Evolutionary conservation across 2,888 invertebrate species (phyloP), one percentile per base, ranked within the genome.

Genomic region (Byasa hedistus): DNA sequence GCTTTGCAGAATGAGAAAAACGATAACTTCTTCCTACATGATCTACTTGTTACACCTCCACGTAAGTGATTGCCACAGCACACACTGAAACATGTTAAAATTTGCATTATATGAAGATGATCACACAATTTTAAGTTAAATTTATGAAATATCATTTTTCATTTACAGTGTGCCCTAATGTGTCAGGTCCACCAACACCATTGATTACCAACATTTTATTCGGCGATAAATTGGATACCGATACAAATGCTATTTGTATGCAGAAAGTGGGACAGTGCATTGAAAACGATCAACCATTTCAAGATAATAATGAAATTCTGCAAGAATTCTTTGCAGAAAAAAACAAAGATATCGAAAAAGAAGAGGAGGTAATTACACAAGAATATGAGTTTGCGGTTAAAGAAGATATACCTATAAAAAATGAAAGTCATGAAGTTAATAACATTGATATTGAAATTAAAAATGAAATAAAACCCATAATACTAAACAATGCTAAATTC

Each of bases 171-270:
- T 70, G 72, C 44, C 68, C 72, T 56, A 71, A 69, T 19, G 65
- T 70, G 23, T 80, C 83, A 48, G 80, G 74, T 23, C 78, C 80
- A 1, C 80, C 85, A 0, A 89, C 90, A 2, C 89, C 90, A 3
- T 77, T 82, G 8, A 87, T 90, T 69, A 79, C 76, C 39, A 84
- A 85, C n/a, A 85, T 90, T 73, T 70, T 90, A 17, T 89, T 88
- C 71, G 89, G 87, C n/a, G 67, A 64, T 22, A 64, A 67, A 63
- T 51, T 67, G 15, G 67, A 64, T 23, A 55, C 24, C 24, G 64
- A 64, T n/a, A 32, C 10, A 39, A 23, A 64, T 22, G 51, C 56
- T 44, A 58, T 57, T 15, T 21, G 27, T 44, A 27, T 39, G 19
- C 54, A 59, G 27, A 65, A 65, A 55, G 32, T 65, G 5, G 77